Percentiles rank a stretch among this genome's conserved stretches.
These are phyloP conservation scores for Oncorhynchus mykiss DNA, from an alignment of 2,113 vertebrate species.

Conservation along the genomic window DNA sequence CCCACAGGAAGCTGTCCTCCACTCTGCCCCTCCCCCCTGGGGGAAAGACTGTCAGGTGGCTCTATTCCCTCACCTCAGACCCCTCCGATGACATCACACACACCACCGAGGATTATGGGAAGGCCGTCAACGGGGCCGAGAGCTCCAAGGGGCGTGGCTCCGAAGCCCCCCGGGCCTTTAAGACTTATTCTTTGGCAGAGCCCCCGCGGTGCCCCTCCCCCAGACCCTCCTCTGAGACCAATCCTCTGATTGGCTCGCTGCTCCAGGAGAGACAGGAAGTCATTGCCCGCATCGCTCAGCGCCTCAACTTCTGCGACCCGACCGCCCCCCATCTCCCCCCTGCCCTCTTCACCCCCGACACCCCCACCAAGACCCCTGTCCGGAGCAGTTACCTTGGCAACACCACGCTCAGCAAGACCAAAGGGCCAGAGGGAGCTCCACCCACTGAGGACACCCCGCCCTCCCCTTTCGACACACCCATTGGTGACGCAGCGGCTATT, in stretches of 20 bases:
- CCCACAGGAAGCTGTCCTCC: neutral
- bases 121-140: conserved; percentile 59
- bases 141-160: conserved; percentile 67
- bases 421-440: conserved; percentile 70
- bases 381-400: conserved; percentile 74
- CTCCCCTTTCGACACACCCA: conserved; percentile 74
- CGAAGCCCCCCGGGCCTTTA: conserved; percentile 82
- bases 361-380: conserved; percentile 76
- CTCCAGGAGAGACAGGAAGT: conserved; percentile 96
- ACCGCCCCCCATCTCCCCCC: conserved; percentile 81
- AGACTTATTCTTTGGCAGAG: conserved; percentile 82
- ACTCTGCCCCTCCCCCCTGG: conserved; percentile 65
- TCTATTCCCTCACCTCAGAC: conserved; percentile 67
- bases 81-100: conserved; percentile 66
- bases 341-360: conserved; percentile 70
- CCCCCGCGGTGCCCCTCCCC: conserved; percentile 72
- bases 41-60: conserved; percentile 80
- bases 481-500: conserved; percentile 65
- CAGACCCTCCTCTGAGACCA: conserved; percentile 79
- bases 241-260: conserved; percentile 91
- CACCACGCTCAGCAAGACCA: conserved; percentile 80
- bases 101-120: conserved; percentile 71
- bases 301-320: conserved; percentile 93
- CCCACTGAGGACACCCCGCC: conserved; percentile 67
- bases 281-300: conserved; percentile 95